Evolutionary conservation across 2,113 vertebrate genomes (phyloP), one percentile per base, ranked within the genome.

Genomic region (Xenopus borealis): DNA sequence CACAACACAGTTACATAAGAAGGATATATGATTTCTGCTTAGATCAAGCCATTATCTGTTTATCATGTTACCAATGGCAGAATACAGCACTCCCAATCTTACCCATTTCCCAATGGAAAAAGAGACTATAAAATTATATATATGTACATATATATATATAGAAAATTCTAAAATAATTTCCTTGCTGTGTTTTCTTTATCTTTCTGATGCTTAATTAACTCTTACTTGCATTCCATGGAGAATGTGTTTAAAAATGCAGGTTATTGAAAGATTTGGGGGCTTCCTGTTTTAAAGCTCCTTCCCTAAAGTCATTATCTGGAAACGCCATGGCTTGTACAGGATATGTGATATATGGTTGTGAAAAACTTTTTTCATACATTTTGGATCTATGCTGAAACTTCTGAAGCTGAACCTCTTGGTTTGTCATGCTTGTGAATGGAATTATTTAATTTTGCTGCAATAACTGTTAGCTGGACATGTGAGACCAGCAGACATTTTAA

Each of bases 101-200:
- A 8, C 65, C 57, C 18, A 16, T 69, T 69, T 58, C 58, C 57
- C 30, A 69, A 23, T 23, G 45, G 44, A 45, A 46, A 14, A 66
- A 64, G 66, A 70, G 74, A 70, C 74, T 64, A 27, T 44, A 55
- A 23, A 68, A 68, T 75, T 75, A 62, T 74, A 52, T 58, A 76
- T 69, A 67, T 76, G 16, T 70, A 57, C 44, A 70, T 64, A 77
- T 70, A 75, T 62, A 77, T 65, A 55, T 50, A 27, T 1, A 64
- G 33, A 46, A 12, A 30, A 62, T 44, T 18, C 40, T 47, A 30
- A 57, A 70, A 18, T 23, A 30, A 64, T 70, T 63, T 30, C 18
- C 46, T 53, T 55, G 33, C 20, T 61, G 63, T 55, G 19, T 50
- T 62, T 72, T 52, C 44, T 27, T 27, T 27, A 27, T 27, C 23